Evolutionary conservation across 2,113 vertebrate genomes (phyloP).

Genomic region (Gavialis gangeticus): DNA sequence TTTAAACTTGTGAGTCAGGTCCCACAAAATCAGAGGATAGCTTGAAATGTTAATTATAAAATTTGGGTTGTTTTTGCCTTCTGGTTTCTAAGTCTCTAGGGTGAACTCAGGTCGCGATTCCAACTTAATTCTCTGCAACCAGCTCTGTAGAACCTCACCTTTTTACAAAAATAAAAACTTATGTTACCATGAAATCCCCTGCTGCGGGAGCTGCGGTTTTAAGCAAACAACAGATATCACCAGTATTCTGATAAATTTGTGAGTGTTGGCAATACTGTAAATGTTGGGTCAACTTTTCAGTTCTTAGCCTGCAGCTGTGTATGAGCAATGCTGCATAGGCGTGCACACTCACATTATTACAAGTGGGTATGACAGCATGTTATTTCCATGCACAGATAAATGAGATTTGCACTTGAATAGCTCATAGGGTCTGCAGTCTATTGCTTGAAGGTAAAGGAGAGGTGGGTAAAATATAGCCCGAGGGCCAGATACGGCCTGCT

Average conservation of each 20-base stretch:
- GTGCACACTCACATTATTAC: too few species aligned
- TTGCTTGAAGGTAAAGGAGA: too few species aligned
- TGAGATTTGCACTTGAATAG: fast-evolving
- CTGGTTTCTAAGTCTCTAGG: neutral
- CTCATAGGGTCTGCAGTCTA: neutral
- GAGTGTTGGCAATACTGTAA: neutral
- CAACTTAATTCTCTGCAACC: fast-evolving
- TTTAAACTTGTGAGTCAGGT: conserved; percentile 56
- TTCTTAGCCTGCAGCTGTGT: neutral
- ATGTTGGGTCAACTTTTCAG: fast-evolving
- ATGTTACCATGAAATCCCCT: neutral
- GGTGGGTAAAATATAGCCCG: too few species aligned
- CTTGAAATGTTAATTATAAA: neutral
- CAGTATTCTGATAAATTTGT: neutral
- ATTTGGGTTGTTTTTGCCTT: neutral
- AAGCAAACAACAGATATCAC: neutral
- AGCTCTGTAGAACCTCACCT: neutral
- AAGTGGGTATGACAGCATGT: neutral
- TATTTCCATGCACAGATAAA: too few species aligned
- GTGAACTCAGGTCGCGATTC: neutral
- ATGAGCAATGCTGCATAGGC: neutral
- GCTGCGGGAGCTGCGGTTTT: neutral
- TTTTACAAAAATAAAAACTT: neutral
- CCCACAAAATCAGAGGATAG: conserved; percentile 27
- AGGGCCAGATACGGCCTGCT: too few species aligned